A percentile compares a stretch with the other conserved stretches of the same genome.
Conservation (phyloP, 2,888 invertebrate species). For the Catocala sponsa region DNA sequence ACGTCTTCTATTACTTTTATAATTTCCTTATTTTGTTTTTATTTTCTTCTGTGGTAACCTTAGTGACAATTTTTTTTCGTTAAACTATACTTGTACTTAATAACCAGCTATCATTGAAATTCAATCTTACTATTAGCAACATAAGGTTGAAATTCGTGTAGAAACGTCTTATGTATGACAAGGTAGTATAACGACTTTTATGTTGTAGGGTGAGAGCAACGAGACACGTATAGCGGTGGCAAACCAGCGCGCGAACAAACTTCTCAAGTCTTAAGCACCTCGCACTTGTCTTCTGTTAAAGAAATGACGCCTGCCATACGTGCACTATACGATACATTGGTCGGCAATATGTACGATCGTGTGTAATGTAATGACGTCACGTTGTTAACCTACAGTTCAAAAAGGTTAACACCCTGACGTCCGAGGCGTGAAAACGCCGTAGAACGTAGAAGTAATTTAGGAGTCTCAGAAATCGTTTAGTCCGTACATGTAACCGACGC, state of each 20-base stretch:
- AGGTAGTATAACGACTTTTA: conserved; percentile 22
- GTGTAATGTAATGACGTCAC: not conserved
- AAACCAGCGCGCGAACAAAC: conserved; percentile 96
- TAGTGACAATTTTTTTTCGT: too few relatives aligned
- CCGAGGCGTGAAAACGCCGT: too few relatives aligned
- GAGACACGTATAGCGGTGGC: conserved; percentile 96
- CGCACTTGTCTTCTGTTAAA: conserved; percentile 25
- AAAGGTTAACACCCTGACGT: too few relatives aligned
- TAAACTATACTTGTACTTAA: too few relatives aligned
- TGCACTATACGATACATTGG: not conserved
- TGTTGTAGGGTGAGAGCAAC: conserved; percentile 93
- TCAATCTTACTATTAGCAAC: not conserved
- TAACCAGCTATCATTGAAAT: not conserved
- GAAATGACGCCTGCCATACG: conserved; percentile 45
- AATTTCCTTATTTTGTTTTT: conserved; percentile 6
- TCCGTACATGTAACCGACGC: not conserved
- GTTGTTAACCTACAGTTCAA: too few relatives aligned
- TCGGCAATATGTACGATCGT: not conserved
- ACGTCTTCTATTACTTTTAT: not conserved
- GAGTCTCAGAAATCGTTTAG: not conserved
- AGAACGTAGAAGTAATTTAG: too few relatives aligned
- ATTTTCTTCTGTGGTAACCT: not conserved
- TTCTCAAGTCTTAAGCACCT: conserved; percentile 90
- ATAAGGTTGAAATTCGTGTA: not conserved
- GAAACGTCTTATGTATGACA: conserved; percentile 3